Evolutionary conservation across 2,797 vertebrate species (phyloP).

Genomic region (Leptoclinus maculatus): DNA sequence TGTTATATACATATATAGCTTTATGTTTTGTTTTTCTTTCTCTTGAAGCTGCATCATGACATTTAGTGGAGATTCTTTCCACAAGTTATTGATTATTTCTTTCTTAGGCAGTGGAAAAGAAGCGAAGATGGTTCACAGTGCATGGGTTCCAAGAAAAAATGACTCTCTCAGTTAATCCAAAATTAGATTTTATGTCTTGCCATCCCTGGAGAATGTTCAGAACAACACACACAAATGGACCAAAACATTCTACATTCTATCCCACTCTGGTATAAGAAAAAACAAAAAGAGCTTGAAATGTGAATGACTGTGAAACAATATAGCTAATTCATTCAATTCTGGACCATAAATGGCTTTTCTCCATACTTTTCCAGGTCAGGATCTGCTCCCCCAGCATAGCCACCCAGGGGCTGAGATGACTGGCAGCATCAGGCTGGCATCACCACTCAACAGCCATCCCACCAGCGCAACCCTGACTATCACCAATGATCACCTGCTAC

Average conservation of each 20-base stretch:
- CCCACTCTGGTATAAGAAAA: neutral
- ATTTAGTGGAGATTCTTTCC: neutral
- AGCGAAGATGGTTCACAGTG: neutral
- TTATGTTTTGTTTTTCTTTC: neutral
- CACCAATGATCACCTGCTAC: conserved; percentile 90
- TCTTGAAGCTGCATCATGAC: neutral
- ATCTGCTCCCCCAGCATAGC: conserved; percentile 87
- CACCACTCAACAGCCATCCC: conserved; percentile 81
- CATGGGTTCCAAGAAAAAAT: neutral
- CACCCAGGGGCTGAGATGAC: conserved; percentile 82
- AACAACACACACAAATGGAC: neutral
- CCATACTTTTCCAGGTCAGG: conserved; percentile 83
- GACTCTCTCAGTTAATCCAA: neutral
- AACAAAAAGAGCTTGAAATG: neutral
- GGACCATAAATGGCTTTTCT: neutral
- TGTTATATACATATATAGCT: neutral
- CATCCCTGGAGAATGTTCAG: neutral
- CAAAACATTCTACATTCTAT: neutral
- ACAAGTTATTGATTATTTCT: neutral
- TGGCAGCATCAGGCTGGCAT: conserved; percentile 83
- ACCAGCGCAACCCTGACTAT: conserved; percentile 85
- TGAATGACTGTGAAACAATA: neutral
- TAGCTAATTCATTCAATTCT: neutral
- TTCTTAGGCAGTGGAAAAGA: neutral
- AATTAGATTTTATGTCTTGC: neutral